Conservation (phyloP, 2,113 vertebrate genomes). For the Enhydra lutris region DNA sequence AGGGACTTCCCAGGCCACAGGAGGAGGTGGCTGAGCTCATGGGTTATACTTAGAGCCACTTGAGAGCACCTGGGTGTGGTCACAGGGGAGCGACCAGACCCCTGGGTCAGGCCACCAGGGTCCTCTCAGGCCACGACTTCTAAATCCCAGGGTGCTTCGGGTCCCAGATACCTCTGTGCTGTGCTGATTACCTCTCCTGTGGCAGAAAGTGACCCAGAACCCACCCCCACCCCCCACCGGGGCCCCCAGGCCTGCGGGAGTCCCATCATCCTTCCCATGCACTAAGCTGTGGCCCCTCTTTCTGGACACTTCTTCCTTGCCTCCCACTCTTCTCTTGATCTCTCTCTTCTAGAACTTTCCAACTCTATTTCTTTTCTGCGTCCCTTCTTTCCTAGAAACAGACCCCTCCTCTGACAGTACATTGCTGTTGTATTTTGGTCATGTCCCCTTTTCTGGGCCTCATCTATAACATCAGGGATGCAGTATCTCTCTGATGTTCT, state of each 20-base stretch:
- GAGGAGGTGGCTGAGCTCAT: constrained; percentile 71
- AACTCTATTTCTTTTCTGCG: not conserved
- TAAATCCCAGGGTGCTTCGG: not conserved
- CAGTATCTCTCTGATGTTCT: not conserved
- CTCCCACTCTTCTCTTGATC: not conserved
- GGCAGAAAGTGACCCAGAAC: not conserved
- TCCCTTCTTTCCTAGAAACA: not conserved
- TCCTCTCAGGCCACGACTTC: constrained; percentile 31
- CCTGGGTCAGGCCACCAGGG: constrained; percentile 42
- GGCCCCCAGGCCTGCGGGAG: not conserved
- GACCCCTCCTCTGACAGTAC: not conserved
- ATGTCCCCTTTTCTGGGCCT: not conserved
- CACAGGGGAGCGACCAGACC: not conserved
- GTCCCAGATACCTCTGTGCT: not conserved
- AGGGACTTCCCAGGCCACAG: constrained; percentile 34
- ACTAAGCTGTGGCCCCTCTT: not conserved
- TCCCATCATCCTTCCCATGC: not conserved
- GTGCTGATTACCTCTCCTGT: not conserved
- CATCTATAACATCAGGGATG: not conserved
- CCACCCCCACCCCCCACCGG: not conserved
- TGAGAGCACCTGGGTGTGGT: constrained; percentile 13
- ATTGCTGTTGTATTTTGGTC: not conserved
- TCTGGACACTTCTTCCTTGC: not conserved
- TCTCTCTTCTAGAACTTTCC: constrained; percentile 11
- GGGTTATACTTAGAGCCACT: constrained; percentile 78